Evolutionary conservation across 2,888 invertebrate genomes (phyloP).

Genomic region (Cryptophagus acutangulus): DNA sequence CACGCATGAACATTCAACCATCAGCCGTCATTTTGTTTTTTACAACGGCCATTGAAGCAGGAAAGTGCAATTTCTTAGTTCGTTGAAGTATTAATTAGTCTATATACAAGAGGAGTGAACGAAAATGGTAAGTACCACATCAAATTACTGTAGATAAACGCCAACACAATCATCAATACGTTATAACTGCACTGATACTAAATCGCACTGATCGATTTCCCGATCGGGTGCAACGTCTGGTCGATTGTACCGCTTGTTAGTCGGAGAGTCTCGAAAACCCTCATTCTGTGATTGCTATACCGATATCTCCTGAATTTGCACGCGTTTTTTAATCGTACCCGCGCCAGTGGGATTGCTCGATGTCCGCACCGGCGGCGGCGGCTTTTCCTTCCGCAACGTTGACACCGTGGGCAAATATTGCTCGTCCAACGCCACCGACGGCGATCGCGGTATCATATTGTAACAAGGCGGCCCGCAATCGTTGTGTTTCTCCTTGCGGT

Average conservation of each 20-base stretch:
- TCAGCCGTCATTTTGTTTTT: too few relatives aligned
- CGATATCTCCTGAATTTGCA: slow-evolving; percentile 76
- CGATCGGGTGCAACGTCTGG: slow-evolving; percentile 38
- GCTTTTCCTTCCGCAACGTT: slow-evolving; percentile 38
- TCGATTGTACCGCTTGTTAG: slow-evolving; percentile 12
- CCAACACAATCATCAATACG: slow-evolving; percentile 34
- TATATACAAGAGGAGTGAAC: too few relatives aligned
- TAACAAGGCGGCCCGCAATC: slow-evolving; percentile 53
- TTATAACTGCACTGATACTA: slow-evolving; percentile 46
- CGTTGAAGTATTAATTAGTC: too few relatives aligned
- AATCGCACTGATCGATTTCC: slow-evolving; percentile 40
- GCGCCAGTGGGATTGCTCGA: slow-evolving; percentile 47
- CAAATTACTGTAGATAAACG: slow-evolving; percentile 34
- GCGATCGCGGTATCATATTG: slow-evolving; percentile 47
- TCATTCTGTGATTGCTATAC: slow-evolving; percentile 55
- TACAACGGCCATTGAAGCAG: too few relatives aligned
- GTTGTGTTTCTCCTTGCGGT: slow-evolving; percentile 36
- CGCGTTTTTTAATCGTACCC: slow-evolving; percentile 67
- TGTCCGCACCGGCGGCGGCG: slow-evolving; percentile 45
- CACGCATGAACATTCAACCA: too few relatives aligned
- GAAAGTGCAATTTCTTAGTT: too few relatives aligned
- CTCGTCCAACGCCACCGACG: slow-evolving; percentile 33
- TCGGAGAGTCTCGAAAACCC: slow-evolving; percentile 23
- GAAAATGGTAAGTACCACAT: too few relatives aligned
- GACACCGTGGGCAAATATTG: slow-evolving; percentile 12